Conservation (phyloP, 2,888 invertebrate genomes). For the Sympetrum striolatum region DNA sequence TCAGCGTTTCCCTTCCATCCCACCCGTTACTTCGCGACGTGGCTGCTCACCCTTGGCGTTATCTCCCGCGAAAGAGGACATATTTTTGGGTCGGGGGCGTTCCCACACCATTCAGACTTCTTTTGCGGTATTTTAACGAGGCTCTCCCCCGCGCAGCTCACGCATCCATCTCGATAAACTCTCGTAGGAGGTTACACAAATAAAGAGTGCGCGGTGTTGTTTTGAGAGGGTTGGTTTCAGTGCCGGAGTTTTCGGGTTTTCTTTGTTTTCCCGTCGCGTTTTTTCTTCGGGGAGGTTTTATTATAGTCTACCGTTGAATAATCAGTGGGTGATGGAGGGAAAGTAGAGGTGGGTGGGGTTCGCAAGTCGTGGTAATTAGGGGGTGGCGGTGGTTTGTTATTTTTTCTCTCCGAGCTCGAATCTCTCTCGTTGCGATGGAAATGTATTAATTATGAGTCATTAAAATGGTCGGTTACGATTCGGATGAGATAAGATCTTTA, state of each 20-base stretch:
- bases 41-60: no score
- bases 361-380: no score
- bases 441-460: no score
- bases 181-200: constrained; percentile 5
- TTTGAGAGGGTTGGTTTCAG: neutral
- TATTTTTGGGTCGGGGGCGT: neutral
- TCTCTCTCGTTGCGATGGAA: no score
- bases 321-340: neutral
- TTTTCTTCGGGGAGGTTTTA: neutral
- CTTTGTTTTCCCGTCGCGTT: neutral
- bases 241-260: neutral
- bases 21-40: neutral
- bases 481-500: no score
- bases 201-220: neutral
- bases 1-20: neutral
- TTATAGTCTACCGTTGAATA: neutral
- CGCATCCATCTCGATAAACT: neutral
- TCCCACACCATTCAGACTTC: neutral
- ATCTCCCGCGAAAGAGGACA: neutral
- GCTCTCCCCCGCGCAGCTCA: neutral
- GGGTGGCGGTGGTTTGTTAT: no score
- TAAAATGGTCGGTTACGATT: no score
- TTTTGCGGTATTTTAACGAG: constrained; percentile 13
- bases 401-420: no score
- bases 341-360: neutral